phyloP scores from a whole-genome alignment of 2,113 vertebrate species.

The Struthidea cinerea region DNA sequence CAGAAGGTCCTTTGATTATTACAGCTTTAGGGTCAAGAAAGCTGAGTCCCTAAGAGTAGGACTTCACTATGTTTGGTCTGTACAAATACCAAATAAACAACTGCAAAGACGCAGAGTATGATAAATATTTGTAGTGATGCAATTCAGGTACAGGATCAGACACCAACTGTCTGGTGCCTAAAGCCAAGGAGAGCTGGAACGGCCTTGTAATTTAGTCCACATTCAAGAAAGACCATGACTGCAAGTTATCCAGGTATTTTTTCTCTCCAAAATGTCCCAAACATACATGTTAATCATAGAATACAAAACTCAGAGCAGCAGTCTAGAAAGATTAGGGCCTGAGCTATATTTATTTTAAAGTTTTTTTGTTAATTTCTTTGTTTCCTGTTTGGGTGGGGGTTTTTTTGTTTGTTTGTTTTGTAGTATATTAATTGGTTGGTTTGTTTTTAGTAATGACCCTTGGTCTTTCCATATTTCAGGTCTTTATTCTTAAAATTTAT shows the following conservation, averaged over 20 bases:
- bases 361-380: neutral
- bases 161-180: neutral
- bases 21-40: neutral
- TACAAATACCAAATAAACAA: neutral
- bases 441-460: neutral
- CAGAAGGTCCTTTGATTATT: neutral
- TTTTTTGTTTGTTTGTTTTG: neutral
- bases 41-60: neutral
- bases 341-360: neutral
- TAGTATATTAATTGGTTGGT: neutral
- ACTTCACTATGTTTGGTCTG: neutral
- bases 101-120: neutral
- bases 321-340: neutral
- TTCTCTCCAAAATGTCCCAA: neutral
- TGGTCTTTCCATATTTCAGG: neutral
- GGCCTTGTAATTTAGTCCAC: neutral
- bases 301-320: neutral
- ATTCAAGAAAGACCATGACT: neutral
- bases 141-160: neutral
- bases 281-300: neutral
- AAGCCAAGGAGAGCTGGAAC: neutral
- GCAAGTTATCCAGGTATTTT: neutral
- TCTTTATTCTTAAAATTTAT: neutral
- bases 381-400: accelerated
- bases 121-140: neutral